Evolutionary conservation across 2,888 invertebrate genomes (phyloP).

Genomic region (Pheosia tremula): DNA sequence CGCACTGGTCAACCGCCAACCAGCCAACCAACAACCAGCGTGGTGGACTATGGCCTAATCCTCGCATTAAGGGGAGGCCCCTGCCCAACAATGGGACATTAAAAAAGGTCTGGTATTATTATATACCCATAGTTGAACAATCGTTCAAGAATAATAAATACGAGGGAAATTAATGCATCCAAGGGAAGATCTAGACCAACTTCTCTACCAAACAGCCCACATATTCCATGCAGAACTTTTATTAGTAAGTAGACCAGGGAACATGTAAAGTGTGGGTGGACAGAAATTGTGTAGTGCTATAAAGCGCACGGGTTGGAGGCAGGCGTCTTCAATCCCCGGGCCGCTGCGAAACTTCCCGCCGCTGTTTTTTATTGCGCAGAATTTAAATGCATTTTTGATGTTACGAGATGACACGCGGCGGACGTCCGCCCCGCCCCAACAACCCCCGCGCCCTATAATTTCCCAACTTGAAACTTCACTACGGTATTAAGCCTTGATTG

Average conservation of each 20-base stretch:
- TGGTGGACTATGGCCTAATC: too few species aligned
- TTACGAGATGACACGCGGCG: constrained; percentile 85
- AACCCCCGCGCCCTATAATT: constrained; percentile 79
- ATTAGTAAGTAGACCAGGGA: constrained; percentile 56
- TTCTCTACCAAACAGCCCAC: constrained; percentile 20
- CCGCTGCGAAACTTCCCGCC: constrained; percentile 79
- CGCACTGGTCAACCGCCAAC: too few species aligned
- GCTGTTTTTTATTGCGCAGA: constrained; percentile 84
- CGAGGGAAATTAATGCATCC: too few species aligned
- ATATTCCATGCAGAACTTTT: constrained; percentile 48
- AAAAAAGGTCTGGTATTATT: too few species aligned
- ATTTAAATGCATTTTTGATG: constrained; percentile 86
- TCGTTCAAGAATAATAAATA: too few species aligned
- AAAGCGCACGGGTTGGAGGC: constrained; percentile 59
- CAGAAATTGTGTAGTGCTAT: constrained; percentile 68
- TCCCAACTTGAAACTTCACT: constrained; percentile 84
- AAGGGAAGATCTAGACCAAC: neutral
- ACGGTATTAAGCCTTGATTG: constrained; percentile 85
- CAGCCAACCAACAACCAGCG: too few species aligned
- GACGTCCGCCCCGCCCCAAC: constrained; percentile 69
- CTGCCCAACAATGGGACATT: too few species aligned
- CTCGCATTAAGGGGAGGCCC: too few species aligned
- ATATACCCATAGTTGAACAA: too few species aligned
- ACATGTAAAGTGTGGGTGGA: constrained; percentile 52
- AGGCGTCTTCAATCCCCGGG: constrained; percentile 73